These are phyloP conservation scores for Volucella inanis DNA, from an alignment of 2,888 invertebrate species.

Conservation along the genomic window DNA sequence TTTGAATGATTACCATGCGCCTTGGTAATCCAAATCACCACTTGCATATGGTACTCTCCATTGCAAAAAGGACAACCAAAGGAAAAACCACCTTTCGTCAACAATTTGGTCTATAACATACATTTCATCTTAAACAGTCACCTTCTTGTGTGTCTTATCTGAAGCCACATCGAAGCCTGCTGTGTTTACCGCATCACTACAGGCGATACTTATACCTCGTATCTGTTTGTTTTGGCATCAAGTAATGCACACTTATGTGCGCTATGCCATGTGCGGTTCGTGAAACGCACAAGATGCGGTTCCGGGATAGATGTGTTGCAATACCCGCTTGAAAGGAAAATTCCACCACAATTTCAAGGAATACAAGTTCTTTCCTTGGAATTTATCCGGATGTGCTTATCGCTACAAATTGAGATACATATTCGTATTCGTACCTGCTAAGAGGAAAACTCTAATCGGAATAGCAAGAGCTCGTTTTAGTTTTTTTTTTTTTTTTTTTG, in stretches of 20 bases:
- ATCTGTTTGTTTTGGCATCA: constrained; percentile 65
- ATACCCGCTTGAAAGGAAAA: constrained; percentile 19
- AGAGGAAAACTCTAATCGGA: constrained; percentile 13
- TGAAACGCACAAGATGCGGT: constrained; percentile 33
- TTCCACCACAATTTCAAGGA: constrained; percentile 17
- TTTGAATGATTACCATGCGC: too few species aligned
- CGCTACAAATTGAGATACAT: constrained; percentile 58
- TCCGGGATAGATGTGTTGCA: constrained; percentile 31
- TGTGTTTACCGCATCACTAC: constrained; percentile 41
- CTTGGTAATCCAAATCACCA: too few species aligned
- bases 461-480: constrained; percentile 40
- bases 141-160: constrained; percentile 47
- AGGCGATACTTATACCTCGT: constrained; percentile 63
- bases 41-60: too few species aligned
- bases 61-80: too few species aligned
- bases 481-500: constrained; percentile 31
- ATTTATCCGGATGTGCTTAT: constrained; percentile 72
- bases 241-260: constrained; percentile 51
- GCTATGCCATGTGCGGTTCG: constrained; percentile 61
- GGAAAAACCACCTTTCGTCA: too few species aligned
- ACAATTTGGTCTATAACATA: not conserved
- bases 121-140: constrained; percentile 1
- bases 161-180: constrained; percentile 36
- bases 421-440: constrained; percentile 2
- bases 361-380: constrained; percentile 53